Base-by-base conservation (phyloP, 2,797 vertebrate genomes). In the Chelon labrosus region DNA sequence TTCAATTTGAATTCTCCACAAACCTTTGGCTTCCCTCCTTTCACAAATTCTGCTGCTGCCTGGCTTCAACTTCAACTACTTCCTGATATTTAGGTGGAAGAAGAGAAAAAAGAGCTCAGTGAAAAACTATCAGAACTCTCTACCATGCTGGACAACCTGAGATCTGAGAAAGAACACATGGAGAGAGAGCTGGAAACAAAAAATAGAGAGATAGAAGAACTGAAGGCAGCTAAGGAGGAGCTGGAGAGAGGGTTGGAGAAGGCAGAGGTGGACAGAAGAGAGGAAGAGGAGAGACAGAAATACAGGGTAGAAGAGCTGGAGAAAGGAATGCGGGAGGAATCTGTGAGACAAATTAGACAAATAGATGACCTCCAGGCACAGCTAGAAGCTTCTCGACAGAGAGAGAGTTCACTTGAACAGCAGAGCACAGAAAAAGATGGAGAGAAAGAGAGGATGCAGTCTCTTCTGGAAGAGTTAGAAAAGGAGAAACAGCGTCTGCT, bases 171-270 rank as follows among this genome's bases (percentile, higher is more conserved):
- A 65, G 88, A 93, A 14, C 57, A 47, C 74, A 89, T 97, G 86
- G 89, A 92, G 80, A 89, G 85, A 89, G 95, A 91, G 77, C 82
- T 75, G 89, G 93, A 73, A 56, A 13, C 10, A 55, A 98, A 86
- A 85, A 90, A 77, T 90, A 88, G 50, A 89, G 94, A 92, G 89
- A 94, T 91, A 53, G 95, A 90, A 73, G 91, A 83, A 14, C 93
- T 98, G 71, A 95, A 96, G 89, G 92, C 90, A 71, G 74, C 94
- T 60, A 89, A 93, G 85, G 77, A 91, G 77, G 51, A 94, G 73
- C 94, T 93, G 66, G 92, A 97, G 84, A 73, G 83, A 70, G 92
- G 95, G 58, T 80, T 94, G 22, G 72, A 86, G 62, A 85, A 83
- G 74, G 80, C 92, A 5, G 90, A 89, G 75, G 59, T 74, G 7